These are phyloP conservation scores for Heterocephalus glaber DNA, from an alignment of 2,113 vertebrate species.

Conservation along the genomic window DNA sequence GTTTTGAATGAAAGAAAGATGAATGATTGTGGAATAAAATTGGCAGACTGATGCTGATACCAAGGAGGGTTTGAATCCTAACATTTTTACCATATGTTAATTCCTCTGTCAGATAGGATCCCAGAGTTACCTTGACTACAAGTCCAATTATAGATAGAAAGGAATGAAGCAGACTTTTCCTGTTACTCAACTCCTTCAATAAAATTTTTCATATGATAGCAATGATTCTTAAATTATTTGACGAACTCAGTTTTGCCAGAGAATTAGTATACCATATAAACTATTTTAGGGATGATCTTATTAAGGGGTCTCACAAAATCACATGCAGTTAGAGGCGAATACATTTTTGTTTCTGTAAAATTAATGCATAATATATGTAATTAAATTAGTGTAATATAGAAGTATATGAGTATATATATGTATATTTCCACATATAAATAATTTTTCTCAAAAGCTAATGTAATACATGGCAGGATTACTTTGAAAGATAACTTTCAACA, in stretches of 20 bases:
- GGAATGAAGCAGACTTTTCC: slow-evolving; percentile 20
- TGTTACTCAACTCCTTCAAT: background rate
- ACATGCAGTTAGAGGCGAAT: background rate
- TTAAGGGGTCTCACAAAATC: background rate
- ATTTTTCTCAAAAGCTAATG: background rate
- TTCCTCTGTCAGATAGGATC: background rate
- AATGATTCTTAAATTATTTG: slow-evolving; percentile 15
- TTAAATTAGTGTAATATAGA: background rate
- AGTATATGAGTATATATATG: background rate
- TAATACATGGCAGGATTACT: background rate
- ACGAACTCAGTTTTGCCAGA: background rate
- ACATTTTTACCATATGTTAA: background rate
- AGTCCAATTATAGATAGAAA: slow-evolving; percentile 8
- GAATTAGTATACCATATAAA: background rate
- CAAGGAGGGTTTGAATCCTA: background rate
- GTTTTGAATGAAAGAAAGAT: background rate
- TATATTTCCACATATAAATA: background rate
- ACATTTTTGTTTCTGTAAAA: background rate
- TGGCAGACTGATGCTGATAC: background rate
- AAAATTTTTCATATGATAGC: background rate
- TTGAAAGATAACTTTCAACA: background rate
- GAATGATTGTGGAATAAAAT: background rate
- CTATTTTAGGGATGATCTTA: background rate
- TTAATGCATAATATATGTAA: background rate
- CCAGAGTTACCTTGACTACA: slow-evolving; percentile 36